Conservation (phyloP, 2,888 invertebrate genomes). For the Ischnura elegans region DNA sequence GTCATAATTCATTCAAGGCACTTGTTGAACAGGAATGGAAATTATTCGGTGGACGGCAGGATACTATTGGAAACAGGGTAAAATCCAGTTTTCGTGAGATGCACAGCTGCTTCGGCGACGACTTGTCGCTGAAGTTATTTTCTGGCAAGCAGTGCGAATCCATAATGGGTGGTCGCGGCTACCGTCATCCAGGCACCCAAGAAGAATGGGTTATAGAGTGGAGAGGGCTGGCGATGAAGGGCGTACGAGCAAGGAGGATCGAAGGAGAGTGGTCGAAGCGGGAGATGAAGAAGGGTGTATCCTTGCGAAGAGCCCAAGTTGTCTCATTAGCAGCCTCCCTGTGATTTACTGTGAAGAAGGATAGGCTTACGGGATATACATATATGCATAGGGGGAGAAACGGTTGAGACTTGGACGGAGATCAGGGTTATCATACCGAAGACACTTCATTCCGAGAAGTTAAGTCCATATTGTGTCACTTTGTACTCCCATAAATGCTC, state of each 20-base stretch:
- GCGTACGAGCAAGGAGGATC: neutral
- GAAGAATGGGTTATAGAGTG: neutral
- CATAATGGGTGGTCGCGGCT: neutral
- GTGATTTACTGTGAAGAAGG: constrained; percentile 50
- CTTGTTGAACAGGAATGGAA: too few species aligned
- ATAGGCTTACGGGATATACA: neutral
- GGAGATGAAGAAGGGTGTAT: neutral
- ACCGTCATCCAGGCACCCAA: neutral
- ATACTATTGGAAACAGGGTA: neutral
- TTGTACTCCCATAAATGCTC: neutral
- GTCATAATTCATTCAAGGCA: too few species aligned
- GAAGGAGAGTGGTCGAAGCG: too few species aligned
- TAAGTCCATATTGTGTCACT: neutral
- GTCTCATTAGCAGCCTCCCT: constrained; percentile 61
- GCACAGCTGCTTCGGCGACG: neutral
- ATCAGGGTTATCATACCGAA: neutral
- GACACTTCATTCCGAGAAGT: neutral
- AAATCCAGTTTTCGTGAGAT: neutral
- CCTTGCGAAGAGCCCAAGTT: constrained; percentile 15
- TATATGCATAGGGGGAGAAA: neutral
- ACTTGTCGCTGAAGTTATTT: neutral
- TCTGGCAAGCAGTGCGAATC: neutral
- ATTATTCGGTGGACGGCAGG: too few species aligned
- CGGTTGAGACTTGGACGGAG: neutral
- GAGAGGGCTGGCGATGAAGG: neutral